Percentiles rank a stretch among this genome's conserved stretches.
Conservation (phyloP, 2,797 vertebrate species). For the Poecilia wingei region DNA sequence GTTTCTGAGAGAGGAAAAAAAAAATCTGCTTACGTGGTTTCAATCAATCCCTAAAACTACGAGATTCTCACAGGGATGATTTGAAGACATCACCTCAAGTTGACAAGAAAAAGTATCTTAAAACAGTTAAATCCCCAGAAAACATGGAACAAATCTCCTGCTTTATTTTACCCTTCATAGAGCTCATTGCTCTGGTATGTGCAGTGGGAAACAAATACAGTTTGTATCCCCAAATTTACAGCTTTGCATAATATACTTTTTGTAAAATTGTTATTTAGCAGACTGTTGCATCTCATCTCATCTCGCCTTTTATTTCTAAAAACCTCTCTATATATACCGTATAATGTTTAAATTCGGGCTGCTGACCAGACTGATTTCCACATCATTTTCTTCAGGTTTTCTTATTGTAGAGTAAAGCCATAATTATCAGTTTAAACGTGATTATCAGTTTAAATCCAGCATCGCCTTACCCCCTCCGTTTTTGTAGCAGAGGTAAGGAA, state of each 20-base stretch:
- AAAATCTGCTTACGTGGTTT: neutral
- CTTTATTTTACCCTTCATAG: neutral
- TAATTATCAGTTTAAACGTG: too few relatives aligned
- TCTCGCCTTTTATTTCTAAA: neutral
- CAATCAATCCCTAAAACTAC: neutral
- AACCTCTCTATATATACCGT: neutral
- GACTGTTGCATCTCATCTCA: neutral
- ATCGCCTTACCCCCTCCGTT: constrained; percentile 79
- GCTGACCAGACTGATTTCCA: neutral
- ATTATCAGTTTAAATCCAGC: neutral
- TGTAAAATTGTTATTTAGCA: neutral
- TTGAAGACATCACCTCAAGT: too few relatives aligned
- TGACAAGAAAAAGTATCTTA: too few relatives aligned
- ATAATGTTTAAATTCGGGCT: neutral
- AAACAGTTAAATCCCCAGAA: neutral
- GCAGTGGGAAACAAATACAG: neutral
- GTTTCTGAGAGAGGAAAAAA: neutral
- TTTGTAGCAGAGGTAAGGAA: constrained; percentile 84
- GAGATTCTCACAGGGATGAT: neutral
- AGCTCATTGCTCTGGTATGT: neutral
- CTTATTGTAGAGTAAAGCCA: neutral
- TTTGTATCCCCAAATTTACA: neutral
- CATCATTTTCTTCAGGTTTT: neutral
- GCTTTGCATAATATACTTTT: neutral
- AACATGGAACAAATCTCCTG: neutral